Evolutionary conservation across 92 coral and sea anemone species (phyloP), one percentile per base, ranked within the genome.

Genomic region (Paragorgia papillata): DNA sequence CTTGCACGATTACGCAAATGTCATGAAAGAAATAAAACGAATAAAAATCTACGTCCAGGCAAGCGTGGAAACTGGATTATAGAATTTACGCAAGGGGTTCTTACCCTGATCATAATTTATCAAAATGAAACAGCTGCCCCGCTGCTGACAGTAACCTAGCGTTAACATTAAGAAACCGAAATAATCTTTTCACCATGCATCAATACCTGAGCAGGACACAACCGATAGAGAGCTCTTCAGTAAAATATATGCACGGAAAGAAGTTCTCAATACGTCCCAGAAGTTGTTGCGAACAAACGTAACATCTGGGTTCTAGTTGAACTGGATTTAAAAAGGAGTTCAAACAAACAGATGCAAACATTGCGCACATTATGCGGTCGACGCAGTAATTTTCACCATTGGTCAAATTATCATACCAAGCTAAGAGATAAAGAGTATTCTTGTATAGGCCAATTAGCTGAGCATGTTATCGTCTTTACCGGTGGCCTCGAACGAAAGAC

Each of bases 71-170:
- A 27, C 17, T 44, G 17, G 4, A 39, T 12, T 69, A 7, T 15
- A 44, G n/a, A 51, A 24, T 53, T 35, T 19, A 28, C 31, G 50
- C 51, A 53, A 53, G 35, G 8, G 19, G 18, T 71, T 28, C 29
- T 31, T 19, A 15, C 33, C 24, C 37, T 19, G 24, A 20, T 51
- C 27, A 30, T 15, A 7, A 31, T 29, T 71, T 71, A 71, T 71
- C 78, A 55, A 71, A 71, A 29, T 50, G 63, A 51, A 55, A 71
- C 78, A 71, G 78, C 78, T 71, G 78, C 32, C 9, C 35, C 43
- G 44, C 24, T 54, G 50, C 62, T 57, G 78, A 71, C 53, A 71
- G 63, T 19, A 37, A 17, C 17, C 63, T 0, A 22, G 31, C 19
- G 28, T 31, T 30, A 28, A 32, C 20, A 51, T 51, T 71, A 50